Conservation (phyloP, 92 coral and sea anemone genomes). For the Porites evermanni region DNA sequence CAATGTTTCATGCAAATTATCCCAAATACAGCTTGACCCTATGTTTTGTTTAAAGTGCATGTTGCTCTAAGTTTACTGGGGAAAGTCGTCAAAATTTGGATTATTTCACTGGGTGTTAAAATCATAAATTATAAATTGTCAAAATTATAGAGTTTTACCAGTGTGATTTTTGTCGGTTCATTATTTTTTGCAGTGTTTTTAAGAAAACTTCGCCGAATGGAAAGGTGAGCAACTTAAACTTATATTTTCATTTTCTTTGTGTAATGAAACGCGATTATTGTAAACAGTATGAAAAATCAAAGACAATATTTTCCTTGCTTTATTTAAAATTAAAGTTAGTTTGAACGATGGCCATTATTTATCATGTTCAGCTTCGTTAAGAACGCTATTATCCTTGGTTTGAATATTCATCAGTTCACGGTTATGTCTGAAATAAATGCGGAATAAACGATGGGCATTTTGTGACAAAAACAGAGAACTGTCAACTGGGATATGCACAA, state of each 20-base stretch:
- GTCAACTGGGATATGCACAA: neutral
- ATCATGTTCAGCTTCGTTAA: conserved; percentile 14
- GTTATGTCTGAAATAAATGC: neutral
- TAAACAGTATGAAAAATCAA: neutral
- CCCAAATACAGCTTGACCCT: neutral
- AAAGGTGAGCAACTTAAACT: conserved; percentile 68
- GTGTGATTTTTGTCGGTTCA: neutral
- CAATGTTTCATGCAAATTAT: neutral
- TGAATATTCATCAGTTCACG: neutral
- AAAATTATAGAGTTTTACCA: conserved; percentile 5
- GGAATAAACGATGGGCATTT: neutral
- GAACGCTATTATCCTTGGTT: neutral
- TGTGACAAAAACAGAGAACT: neutral
- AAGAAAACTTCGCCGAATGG: conserved; percentile 97
- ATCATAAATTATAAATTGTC: conserved; percentile 10
- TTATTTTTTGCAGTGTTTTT: conserved; percentile 81
- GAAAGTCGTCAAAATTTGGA: neutral
- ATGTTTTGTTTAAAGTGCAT: neutral
- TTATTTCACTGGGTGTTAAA: neutral
- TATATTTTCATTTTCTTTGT: neutral
- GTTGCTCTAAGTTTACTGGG: neutral
- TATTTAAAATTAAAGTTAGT: neutral
- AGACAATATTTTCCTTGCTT: conserved; percentile 9
- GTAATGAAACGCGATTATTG: conserved; percentile 5
- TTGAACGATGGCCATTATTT: neutral